These are phyloP conservation scores for Antechinus stuartii DNA, from an alignment of 2,113 vertebrate genomes.

Conservation along the genomic window DNA sequence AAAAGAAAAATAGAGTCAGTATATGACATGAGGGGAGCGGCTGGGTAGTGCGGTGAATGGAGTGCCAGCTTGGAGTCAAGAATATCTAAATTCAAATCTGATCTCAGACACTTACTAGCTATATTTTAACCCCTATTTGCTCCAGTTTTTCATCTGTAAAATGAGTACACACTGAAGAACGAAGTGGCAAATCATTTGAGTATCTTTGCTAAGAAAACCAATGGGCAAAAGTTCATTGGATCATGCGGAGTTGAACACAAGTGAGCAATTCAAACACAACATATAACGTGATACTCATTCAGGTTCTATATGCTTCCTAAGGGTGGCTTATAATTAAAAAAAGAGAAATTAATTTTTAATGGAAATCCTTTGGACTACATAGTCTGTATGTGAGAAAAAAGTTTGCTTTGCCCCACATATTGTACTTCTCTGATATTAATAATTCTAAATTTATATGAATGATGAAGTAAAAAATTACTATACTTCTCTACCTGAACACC, in stretches of 20 bases:
- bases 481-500: background rate
- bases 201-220: background rate
- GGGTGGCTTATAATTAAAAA: background rate
- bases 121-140: background rate
- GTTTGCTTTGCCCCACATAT: background rate
- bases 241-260: background rate
- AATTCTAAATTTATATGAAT: background rate
- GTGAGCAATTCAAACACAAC: background rate
- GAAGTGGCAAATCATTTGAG: background rate
- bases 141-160: background rate
- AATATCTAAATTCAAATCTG: background rate
- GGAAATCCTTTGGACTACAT: background rate
- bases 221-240: background rate
- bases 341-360: background rate
- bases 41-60: background rate
- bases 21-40: slow-evolving; percentile 61
- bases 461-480: background rate
- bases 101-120: background rate
- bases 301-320: background rate
- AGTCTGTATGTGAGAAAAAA: background rate
- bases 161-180: background rate
- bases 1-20: slow-evolving; percentile 73
- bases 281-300: background rate
- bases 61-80: background rate
- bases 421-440: background rate